A percentile compares a stretch with the other conserved stretches of the same genome.
Conservation (phyloP, 2,113 vertebrate species). For the Sarotherodon lohbergeri region DNA sequence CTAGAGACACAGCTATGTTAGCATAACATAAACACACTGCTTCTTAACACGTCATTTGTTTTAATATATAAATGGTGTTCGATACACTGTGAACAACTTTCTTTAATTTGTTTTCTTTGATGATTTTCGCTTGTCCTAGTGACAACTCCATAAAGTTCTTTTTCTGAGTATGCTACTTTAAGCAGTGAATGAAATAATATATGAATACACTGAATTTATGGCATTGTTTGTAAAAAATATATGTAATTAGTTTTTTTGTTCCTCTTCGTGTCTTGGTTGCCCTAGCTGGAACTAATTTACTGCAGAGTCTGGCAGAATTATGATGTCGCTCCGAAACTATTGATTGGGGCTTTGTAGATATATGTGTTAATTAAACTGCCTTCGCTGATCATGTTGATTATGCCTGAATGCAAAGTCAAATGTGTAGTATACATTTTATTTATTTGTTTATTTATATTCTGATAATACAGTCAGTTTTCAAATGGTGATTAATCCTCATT, state of each 20-base stretch:
- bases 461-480: not conserved
- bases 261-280: too few species aligned
- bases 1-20: too few species aligned
- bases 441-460: not conserved
- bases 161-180: not conserved
- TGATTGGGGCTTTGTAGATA: not conserved
- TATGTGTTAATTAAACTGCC: not conserved
- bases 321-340: not conserved
- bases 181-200: not conserved
- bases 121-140: not conserved
- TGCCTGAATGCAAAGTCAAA: not conserved
- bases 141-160: not conserved
- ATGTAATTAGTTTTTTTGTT: not conserved
- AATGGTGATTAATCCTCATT: not conserved
- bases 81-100: not conserved
- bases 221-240: not conserved
- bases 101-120: not conserved
- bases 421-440: not conserved
- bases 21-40: not conserved
- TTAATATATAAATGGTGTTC: not conserved
- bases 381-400: not conserved
- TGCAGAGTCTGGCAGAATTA: not conserved
- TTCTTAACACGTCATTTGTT: not conserved
- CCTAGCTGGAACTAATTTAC: too few species aligned
- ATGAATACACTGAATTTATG: not conserved